Evolutionary conservation across 2,113 vertebrate species (phyloP).

Genomic region (Macquaria ambigua): DNA sequence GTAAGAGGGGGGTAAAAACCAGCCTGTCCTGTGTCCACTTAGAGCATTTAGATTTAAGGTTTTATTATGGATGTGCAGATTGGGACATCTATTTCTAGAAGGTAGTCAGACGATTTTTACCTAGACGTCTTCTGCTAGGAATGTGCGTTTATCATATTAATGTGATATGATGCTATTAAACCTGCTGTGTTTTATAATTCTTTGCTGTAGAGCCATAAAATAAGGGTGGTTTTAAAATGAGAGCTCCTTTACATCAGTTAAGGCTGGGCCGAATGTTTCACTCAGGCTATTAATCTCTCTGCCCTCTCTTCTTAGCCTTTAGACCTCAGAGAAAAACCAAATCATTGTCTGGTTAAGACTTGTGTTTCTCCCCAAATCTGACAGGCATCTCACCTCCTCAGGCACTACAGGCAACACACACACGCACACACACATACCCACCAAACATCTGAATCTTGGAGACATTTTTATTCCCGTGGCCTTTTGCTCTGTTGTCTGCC

Average conservation of each 20-base stretch:
- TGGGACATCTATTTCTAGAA: background rate
- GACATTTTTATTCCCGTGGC: constrained; percentile 69
- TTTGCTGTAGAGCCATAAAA: constrained; percentile 39
- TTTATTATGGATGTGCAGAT: constrained; percentile 1
- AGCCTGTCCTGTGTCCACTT: background rate
- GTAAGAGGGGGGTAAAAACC: constrained; percentile 85
- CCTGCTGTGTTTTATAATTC: constrained; percentile 17
- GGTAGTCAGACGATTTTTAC: background rate
- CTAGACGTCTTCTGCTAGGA: background rate
- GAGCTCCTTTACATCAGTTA: constrained; percentile 19
- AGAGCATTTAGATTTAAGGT: background rate
- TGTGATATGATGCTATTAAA: constrained; percentile 21
- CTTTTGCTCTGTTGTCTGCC: constrained; percentile 69
- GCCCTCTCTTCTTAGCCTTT: constrained; percentile 72
- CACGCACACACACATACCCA: constrained; percentile 15
- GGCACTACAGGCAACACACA: constrained; percentile 51
- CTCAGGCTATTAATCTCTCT: constrained; percentile 66
- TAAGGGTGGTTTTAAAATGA: constrained; percentile 28
- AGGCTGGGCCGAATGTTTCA: constrained; percentile 43
- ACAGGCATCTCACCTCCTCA: constrained; percentile 69
- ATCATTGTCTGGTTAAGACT: constrained; percentile 74
- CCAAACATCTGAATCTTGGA: constrained; percentile 63
- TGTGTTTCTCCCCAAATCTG: constrained; percentile 72
- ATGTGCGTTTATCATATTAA: constrained; percentile 15
- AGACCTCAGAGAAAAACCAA: constrained; percentile 67